phyloP scores from a whole-genome alignment of 1,140 invertebrate species.

The Acromyrmex charruanus region DNA sequence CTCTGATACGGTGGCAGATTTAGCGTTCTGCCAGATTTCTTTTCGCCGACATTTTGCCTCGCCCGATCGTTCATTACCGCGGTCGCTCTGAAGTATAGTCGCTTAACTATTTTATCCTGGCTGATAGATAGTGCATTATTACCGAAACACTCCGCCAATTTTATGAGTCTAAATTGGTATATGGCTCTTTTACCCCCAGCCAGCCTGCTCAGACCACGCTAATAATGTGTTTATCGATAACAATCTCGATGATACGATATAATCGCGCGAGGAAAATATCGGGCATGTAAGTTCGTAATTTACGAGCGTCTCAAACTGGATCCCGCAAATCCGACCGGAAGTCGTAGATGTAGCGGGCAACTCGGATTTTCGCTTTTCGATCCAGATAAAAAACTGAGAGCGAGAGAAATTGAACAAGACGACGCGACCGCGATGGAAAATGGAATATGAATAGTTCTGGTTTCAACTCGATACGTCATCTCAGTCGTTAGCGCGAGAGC shows the following conservation, averaged over 20 bases:
- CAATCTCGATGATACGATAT: slow-evolving; percentile 31
- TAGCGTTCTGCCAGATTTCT: slow-evolving; percentile 59
- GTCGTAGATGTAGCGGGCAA: slow-evolving; percentile 47
- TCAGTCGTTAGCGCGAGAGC: slow-evolving; percentile 8
- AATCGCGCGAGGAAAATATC: slow-evolving; percentile 37
- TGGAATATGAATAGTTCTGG: slow-evolving; percentile 1
- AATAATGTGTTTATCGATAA: slow-evolving; percentile 76
- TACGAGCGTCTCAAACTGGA: slow-evolving; percentile 10
- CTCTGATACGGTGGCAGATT: slow-evolving; percentile 42
- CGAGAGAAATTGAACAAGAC: background rate
- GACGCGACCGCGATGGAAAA: background rate
- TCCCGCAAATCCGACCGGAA: slow-evolving; percentile 43
- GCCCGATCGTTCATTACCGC: slow-evolving; percentile 70
- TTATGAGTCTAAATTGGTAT: slow-evolving; percentile 81
- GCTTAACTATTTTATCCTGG: slow-evolving; percentile 81
- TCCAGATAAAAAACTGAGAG: slow-evolving; percentile 2
- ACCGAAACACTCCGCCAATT: slow-evolving; percentile 79
- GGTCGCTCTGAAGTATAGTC: slow-evolving; percentile 61
- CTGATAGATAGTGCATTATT: slow-evolving; percentile 84
- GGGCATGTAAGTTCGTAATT: slow-evolving; percentile 61
- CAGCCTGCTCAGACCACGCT: slow-evolving; percentile 40
- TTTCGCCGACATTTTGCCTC: slow-evolving; percentile 67
- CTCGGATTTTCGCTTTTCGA: slow-evolving; percentile 22
- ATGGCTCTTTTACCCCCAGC: slow-evolving; percentile 40
- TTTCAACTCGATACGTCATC: slow-evolving; percentile 3